Base-by-base conservation (phyloP, 2,888 invertebrate species). In the Biston betularia region DNA sequence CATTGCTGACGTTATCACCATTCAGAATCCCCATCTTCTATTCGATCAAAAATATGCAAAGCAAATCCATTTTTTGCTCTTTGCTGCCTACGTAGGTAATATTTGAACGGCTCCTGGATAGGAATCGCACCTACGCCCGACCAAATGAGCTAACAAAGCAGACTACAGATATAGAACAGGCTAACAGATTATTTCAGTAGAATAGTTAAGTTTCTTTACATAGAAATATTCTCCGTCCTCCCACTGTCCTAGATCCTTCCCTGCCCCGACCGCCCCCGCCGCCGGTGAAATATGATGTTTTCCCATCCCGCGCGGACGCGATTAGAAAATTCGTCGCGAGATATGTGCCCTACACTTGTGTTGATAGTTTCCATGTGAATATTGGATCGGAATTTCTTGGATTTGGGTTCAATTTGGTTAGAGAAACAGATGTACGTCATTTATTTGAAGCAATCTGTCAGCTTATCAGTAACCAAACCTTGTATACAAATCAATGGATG, bases 261-360 rank as follows among this genome's bases (percentile, higher is more conserved):
- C 68, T 72, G 70, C 49, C 54, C 57, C 75, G 70, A 77, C 75
- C 70, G 79, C 81, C 82, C 80, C 80, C 75, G 85, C 85, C 80
- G 81, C 83, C 81, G 83, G 89, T 93, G 93, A 93, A 93, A 93
- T 93, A 93, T 93, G 92, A 93, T 92, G 92, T 92, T 92, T 90
- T 89, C 89, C 89, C 87, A 86, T 83, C 89, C 89, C 87, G 81
- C 81, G 87, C 86, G 89, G 90, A 92, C 92, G 86, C 93, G 93
- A 93, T 93, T 93, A 93, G 90, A 93, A 92, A 92, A 90, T 90
- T 90, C 91, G 88, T 89, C 87, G 88, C 84, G 82, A 79, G 68
- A 75, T 74, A 76, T 75, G 72, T 79, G 79, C 77, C 77, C 79
- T 75, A 79, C 76, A 80, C 78, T 79, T 80, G 75, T 78, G 78